Evolutionary conservation across 2,888 invertebrate species (phyloP), one percentile per base, ranked within the genome.

Genomic region (Melanotus villosus): DNA sequence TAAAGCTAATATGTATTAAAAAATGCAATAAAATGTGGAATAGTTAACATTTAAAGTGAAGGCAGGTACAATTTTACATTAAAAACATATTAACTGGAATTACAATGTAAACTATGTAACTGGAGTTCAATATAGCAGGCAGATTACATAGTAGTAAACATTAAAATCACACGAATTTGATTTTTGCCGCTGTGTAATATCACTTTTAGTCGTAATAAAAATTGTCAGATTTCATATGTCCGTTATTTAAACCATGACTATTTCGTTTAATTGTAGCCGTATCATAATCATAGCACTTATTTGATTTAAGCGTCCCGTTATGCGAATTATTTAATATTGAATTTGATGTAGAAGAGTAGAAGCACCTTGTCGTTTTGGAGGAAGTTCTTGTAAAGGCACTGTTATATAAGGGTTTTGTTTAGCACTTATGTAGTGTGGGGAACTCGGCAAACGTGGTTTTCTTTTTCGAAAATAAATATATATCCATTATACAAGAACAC

Each of bases 371-470:
- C 80, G 80, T 58, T 80, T 80, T 9, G 85, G 81, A 74, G 89
- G 87, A 80, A 92, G 91, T 83, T 94, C 94, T 81, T 92, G 93
- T 69, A 94, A 85, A 0, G 95, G 95, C 43, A 95, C 91, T 19
- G 93, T 91, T 70, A 94, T 93, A 83, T 95, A 95, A 73, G 93
- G 92, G 82, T 95, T 95, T 79, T 93, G 93, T 80, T 93, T 93
- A 0, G 92, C 88, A 23, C 92, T 90, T 76, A 93, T 93, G 80
- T 94, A 95, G 80, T 93, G 94, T 0, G 94, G 93, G 57, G 93
- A 92, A 41, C 93, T 90, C 0, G 93, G 92, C 2, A 93, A 89
- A 34, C 90, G 87, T 23, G 88, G 88, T 66, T 85, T 85, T 70
- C 85, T 80, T 76, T 80, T 81, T 86, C 81, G 81, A 80, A 80